A percentile compares a stretch with the other conserved stretches of the same genome.
Evolutionary conservation across 2,797 vertebrate species (phyloP).

Genomic region (Tokudaia muenninki): DNA sequence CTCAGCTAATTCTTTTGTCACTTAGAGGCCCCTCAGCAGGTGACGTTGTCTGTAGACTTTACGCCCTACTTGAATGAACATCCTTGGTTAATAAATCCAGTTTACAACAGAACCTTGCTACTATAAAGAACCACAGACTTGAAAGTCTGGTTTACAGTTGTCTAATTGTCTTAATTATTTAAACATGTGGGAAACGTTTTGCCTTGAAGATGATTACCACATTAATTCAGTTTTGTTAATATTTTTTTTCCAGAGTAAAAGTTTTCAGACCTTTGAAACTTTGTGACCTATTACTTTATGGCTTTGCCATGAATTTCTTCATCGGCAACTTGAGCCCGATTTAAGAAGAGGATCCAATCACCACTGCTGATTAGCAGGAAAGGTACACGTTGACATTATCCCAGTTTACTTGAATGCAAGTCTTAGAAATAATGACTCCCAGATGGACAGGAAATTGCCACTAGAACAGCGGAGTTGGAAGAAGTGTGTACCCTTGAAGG

Average conservation of each 20-base stretch:
- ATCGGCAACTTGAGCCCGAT: constrained; percentile 55
- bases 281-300: constrained; percentile 60
- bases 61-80: neutral
- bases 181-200: constrained; percentile 65
- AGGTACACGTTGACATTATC: constrained; percentile 49
- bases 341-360: constrained; percentile 54
- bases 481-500: neutral
- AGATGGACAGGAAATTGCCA: constrained; percentile 68
- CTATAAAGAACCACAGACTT: neutral
- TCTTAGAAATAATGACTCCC: constrained; percentile 73
- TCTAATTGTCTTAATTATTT: constrained; percentile 68
- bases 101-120: constrained; percentile 15
- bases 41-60: neutral
- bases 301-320: constrained; percentile 24
- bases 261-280: constrained; percentile 69
- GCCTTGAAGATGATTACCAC: constrained; percentile 53
- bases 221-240: constrained; percentile 53
- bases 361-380: constrained; percentile 60
- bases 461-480: constrained; percentile 29
- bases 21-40: neutral
- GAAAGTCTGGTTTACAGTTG: constrained; percentile 40
- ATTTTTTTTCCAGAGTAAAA: constrained; percentile 35
- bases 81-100: neutral
- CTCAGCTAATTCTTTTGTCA: constrained; percentile 5
- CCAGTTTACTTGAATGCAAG: constrained; percentile 68